Evolutionary conservation across 2,797 vertebrate species (phyloP).

Genomic region (Chanos chanos): DNA sequence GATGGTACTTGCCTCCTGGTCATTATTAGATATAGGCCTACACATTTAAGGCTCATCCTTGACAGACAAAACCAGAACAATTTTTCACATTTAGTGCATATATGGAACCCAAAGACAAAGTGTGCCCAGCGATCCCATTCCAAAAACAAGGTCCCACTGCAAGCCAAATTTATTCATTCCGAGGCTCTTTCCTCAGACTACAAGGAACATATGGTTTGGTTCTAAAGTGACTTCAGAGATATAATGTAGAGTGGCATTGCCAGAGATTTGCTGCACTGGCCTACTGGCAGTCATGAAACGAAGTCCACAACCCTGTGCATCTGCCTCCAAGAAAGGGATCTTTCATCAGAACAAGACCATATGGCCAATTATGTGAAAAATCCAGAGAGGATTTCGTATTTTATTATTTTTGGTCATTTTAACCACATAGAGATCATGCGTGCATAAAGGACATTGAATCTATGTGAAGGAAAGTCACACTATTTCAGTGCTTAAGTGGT

Average conservation of each 20-base stretch:
- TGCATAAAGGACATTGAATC: constrained; percentile 65
- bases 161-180: constrained; percentile 32
- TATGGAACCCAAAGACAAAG: not conserved
- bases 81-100: not conserved
- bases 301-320: constrained; percentile 66
- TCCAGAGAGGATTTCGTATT: constrained; percentile 67
- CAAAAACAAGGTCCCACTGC: not conserved
- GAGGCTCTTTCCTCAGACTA: constrained; percentile 15
- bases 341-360: constrained; percentile 72
- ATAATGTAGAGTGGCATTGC: constrained; percentile 60
- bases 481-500: constrained; percentile 43
- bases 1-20: too few relatives aligned
- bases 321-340: constrained; percentile 68
- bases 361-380: constrained; percentile 73
- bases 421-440: constrained; percentile 61
- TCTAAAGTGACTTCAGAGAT: constrained; percentile 44
- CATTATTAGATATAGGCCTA: too few relatives aligned
- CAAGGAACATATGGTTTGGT: constrained; percentile 38
- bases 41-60: too few relatives aligned
- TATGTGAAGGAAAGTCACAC: constrained; percentile 44
- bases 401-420: constrained; percentile 65
- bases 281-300: constrained; percentile 57
- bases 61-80: too few relatives aligned
- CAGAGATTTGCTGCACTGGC: constrained; percentile 50
- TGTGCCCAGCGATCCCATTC: not conserved